Evolutionary conservation across 1,140 invertebrate genomes (phyloP).

Genomic region (Lithobius niger): DNA sequence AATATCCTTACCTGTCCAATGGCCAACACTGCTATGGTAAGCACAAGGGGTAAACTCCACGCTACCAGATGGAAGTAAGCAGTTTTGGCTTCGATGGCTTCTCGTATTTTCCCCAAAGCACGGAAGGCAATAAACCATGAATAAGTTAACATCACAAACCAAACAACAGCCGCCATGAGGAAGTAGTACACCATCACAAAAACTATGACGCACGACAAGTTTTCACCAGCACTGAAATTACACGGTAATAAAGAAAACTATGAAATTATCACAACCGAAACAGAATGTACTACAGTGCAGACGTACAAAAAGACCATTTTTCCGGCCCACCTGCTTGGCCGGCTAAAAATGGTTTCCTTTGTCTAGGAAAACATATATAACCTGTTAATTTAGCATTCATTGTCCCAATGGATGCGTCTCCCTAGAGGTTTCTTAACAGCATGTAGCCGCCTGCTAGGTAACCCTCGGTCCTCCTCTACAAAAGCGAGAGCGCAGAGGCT

Average conservation of each 20-base stretch:
- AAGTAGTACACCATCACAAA: slow-evolving; percentile 95
- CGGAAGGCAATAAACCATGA: slow-evolving; percentile 81
- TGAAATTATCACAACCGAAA: too few relatives aligned
- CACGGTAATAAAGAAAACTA: neutral
- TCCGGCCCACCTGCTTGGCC: too few relatives aligned
- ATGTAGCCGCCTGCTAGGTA: too few relatives aligned
- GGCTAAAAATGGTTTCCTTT: too few relatives aligned
- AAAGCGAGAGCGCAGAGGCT: too few relatives aligned
- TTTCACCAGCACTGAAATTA: slow-evolving; percentile 53
- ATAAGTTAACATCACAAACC: slow-evolving; percentile 92
- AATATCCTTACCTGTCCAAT: slow-evolving; percentile 41
- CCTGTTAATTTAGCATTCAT: too few relatives aligned
- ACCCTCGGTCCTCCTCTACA: too few relatives aligned
- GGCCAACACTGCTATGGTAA: slow-evolving; percentile 80
- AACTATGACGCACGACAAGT: slow-evolving; percentile 75
- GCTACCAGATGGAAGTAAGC: slow-evolving; percentile 90
- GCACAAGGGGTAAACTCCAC: slow-evolving; percentile 80
- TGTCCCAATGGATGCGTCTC: too few relatives aligned
- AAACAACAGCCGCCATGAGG: slow-evolving; percentile 80
- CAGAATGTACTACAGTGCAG: too few relatives aligned
- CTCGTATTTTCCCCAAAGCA: slow-evolving; percentile 70
- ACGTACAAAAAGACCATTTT: too few relatives aligned
- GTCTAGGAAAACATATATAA: too few relatives aligned
- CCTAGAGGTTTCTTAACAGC: too few relatives aligned
- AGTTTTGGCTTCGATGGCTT: slow-evolving; percentile 78